Conservation (phyloP, 2,888 invertebrate genomes). For the Antheraea yamamai region DNA sequence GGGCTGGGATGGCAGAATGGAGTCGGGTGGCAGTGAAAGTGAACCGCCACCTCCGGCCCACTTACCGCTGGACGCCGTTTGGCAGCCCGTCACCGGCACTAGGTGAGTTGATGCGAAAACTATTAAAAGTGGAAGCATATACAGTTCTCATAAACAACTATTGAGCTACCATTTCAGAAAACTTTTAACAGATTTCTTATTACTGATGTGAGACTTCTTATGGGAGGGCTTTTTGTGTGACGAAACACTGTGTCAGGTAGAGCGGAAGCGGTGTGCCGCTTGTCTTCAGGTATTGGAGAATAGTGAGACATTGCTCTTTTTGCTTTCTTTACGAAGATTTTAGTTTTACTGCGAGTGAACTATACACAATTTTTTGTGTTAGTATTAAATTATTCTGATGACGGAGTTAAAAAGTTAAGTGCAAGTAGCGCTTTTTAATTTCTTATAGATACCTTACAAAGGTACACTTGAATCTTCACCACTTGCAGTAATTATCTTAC, state of each 20-base stretch:
- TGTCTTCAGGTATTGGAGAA: too few relatives aligned
- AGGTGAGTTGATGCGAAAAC: slow-evolving; percentile 71
- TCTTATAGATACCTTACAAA: too few relatives aligned
- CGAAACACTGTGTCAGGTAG: too few relatives aligned
- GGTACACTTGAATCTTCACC: too few relatives aligned
- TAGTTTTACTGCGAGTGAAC: too few relatives aligned
- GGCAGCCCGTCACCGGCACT: slow-evolving; percentile 89
- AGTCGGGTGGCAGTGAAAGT: slow-evolving; percentile 58
- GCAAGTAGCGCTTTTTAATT: too few relatives aligned
- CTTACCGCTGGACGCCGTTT: slow-evolving; percentile 87
- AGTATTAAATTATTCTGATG: neutral
- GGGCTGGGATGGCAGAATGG: slow-evolving; percentile 69
- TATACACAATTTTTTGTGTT: neutral
- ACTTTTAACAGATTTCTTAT: neutral
- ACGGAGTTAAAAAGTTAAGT: too few relatives aligned
- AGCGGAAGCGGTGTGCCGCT: too few relatives aligned
- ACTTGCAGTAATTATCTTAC: too few relatives aligned
- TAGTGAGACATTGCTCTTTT: too few relatives aligned
- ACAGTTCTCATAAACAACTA: neutral
- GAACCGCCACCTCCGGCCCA: slow-evolving; percentile 84
- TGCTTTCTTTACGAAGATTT: too few relatives aligned
- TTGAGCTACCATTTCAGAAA: neutral
- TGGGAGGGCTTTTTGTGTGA: too few relatives aligned
- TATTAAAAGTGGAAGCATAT: neutral
- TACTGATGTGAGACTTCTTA: neutral